Evolutionary conservation across 2,888 invertebrate species (phyloP), one percentile per base, ranked within the genome.

Genomic region (Junonia oenone): DNA sequence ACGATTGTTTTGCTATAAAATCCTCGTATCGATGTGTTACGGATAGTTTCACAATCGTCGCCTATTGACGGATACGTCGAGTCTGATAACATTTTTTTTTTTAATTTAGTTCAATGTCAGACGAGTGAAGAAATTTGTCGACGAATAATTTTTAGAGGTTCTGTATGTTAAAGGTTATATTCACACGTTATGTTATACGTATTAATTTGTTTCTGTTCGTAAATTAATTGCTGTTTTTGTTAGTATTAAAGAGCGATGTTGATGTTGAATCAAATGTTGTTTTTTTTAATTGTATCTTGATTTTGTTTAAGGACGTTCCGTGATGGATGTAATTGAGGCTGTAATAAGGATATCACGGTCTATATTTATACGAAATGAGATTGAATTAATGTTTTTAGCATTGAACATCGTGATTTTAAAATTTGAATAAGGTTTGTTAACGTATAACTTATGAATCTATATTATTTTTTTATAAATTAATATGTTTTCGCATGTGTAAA

Each of bases 41-140:
- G 15, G 13, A 26, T 40, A 64, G 69, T 83, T 82, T 78, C 84
- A 80, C 81, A 84, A 85, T 60, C 60, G 61, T 61, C 62, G 62
- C 64, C 65, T 64, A 72, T 69, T 68, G 71, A 76, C 76, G 73
- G 76, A 75, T 69, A 69, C 73, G 78, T 76, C 70, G 72, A 74
- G 78, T 78, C 76, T 80, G 78, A 71, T 75, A 84, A 87, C 87
- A 86, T 83, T 76, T 68, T 67, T 75, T 78, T 67, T 78, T 59
- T 64, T 61, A 79, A 84, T 84, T 84, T 76, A 78, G 84, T 84
- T 81, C 87, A 88, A 87, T 87, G 88, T 84, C 83, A 81, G 70
- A 75, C 65, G 71, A 78, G 78, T 86, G 78, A 81, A 82, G 84
- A 82, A 85, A 85, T 83, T 79, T 68, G 72, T 75, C 68, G 64